These are phyloP conservation scores for Rhamnusium bicolor DNA, from an alignment of 2,888 invertebrate genomes.

Conservation along the genomic window DNA sequence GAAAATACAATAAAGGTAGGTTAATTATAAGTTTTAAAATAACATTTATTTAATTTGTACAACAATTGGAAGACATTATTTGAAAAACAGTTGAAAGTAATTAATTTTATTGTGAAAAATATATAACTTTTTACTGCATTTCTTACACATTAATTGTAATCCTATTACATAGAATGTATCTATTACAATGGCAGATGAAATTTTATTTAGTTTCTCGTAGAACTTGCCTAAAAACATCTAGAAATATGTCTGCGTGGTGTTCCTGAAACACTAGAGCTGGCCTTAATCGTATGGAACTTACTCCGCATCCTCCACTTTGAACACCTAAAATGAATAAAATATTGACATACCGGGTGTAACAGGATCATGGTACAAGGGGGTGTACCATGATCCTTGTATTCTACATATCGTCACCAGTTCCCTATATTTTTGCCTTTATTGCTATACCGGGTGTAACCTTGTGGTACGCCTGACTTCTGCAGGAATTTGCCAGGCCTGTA, in stretches of 20 bases:
- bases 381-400: too few relatives aligned
- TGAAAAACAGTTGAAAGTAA: not conserved
- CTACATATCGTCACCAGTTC: too few relatives aligned
- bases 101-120: too few relatives aligned
- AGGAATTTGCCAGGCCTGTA: too few relatives aligned
- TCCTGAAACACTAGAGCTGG: constrained; percentile 91
- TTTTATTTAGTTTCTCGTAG: constrained; percentile 73
- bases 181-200: not conserved
- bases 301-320: constrained; percentile 89
- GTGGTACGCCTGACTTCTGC: too few relatives aligned
- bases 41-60: not conserved
- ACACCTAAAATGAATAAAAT: constrained; percentile 80
- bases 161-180: not conserved
- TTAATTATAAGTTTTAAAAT: not conserved
- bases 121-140: not conserved
- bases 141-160: not conserved
- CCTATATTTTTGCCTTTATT: too few relatives aligned
- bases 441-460: too few relatives aligned
- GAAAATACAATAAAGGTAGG: too few relatives aligned
- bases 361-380: too few relatives aligned
- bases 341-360: too few relatives aligned
- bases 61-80: not conserved
- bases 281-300: constrained; percentile 83
- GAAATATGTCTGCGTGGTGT: constrained; percentile 89
- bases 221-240: constrained; percentile 84